These are phyloP conservation scores for Caenorhabditis drosophilae DNA, from an alignment of 2,888 invertebrate genomes.

Conservation along the genomic window DNA sequence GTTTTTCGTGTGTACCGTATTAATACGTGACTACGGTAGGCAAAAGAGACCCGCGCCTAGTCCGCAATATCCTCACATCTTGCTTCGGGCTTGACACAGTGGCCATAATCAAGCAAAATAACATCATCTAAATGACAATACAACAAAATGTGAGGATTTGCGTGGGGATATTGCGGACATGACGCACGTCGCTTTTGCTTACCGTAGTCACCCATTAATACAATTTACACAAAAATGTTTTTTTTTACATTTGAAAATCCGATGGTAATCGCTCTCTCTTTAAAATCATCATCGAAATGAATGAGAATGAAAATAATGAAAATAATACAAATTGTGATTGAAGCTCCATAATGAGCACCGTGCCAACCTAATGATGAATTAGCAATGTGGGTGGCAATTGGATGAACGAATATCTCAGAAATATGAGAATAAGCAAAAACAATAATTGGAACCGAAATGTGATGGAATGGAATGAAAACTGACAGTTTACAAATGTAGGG, in stretches of 20 bases:
- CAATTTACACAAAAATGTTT: background rate
- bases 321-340: slow-evolving; percentile 24
- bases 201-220: too few species aligned
- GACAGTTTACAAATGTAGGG: slow-evolving; percentile 46
- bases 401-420: slow-evolving; percentile 41
- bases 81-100: too few species aligned
- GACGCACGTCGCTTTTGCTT: too few species aligned
- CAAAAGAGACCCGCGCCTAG: too few species aligned
- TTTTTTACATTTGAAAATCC: slow-evolving; percentile 37
- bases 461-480: slow-evolving; percentile 48
- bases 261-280: slow-evolving; percentile 31
- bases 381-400: slow-evolving; percentile 29
- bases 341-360: slow-evolving; percentile 45
- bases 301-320: slow-evolving; percentile 40
- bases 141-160: too few species aligned
- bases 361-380: slow-evolving; percentile 49
- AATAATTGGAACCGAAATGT: slow-evolving; percentile 43
- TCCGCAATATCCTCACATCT: too few species aligned
- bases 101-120: too few species aligned
- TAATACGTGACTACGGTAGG: too few species aligned
- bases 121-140: too few species aligned
- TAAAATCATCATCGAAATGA: slow-evolving; percentile 48
- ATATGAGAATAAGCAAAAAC: slow-evolving; percentile 46
- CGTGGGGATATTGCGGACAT: too few species aligned
- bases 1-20: too few species aligned